Evolutionary conservation across 2,113 vertebrate species (phyloP).

Genomic region (Kobus ellipsiprymnus): DNA sequence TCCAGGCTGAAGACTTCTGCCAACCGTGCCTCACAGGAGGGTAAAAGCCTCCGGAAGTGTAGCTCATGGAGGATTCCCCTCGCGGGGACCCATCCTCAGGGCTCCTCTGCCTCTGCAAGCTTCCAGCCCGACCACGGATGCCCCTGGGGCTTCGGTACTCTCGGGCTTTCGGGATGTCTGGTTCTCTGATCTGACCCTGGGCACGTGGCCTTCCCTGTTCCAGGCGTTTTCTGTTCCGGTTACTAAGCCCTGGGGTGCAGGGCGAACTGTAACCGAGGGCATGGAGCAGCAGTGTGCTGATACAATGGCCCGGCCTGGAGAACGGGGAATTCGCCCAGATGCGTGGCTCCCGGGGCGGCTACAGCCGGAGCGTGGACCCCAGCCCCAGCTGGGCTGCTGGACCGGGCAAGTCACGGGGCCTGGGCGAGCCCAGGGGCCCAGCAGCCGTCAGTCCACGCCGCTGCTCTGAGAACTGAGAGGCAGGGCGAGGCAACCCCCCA

Average conservation of each 20-base stretch:
- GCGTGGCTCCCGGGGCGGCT: not conserved
- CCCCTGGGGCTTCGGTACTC: fast-evolving
- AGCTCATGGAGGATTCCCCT: fast-evolving
- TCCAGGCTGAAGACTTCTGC: not conserved
- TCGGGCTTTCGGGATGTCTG: not conserved
- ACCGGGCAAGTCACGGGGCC: not conserved
- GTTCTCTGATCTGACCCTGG: not conserved
- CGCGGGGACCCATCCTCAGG: fast-evolving
- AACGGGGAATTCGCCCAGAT: too few relatives aligned
- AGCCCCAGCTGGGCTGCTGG: not conserved
- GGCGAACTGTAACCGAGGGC: not conserved
- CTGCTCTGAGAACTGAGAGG: not conserved
- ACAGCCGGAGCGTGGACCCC: fast-evolving
- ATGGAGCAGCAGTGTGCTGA: not conserved
- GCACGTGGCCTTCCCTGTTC: fast-evolving
- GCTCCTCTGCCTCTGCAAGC: not conserved
- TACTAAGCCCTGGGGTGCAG: not conserved
- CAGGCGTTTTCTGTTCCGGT: not conserved
- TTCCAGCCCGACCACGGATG: fast-evolving
- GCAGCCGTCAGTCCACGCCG: not conserved
- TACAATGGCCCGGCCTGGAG: fast-evolving
- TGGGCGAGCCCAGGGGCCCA: not conserved
- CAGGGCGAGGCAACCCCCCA: not conserved
- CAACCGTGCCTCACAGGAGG: not conserved
- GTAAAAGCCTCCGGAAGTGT: not conserved